Conservation (phyloP, 1,140 invertebrate genomes). For the Leptoteleia sp. region DNA sequence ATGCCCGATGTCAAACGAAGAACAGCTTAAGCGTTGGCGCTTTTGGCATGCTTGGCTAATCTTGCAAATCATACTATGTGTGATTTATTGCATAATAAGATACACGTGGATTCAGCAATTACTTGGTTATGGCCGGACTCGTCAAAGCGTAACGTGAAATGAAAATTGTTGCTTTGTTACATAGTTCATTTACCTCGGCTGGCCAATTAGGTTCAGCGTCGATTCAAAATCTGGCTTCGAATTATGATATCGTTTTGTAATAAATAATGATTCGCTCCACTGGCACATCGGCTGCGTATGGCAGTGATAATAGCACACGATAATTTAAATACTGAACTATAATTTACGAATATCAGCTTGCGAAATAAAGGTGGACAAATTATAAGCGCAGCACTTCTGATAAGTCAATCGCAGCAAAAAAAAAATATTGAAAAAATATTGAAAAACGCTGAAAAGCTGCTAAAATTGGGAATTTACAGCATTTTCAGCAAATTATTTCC, state of each 20-base stretch:
- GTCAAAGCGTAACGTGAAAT: constrained; percentile 60
- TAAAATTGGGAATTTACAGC: too few relatives aligned
- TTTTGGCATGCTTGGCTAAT: constrained; percentile 41
- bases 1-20: constrained; percentile 22
- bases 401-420: constrained; percentile 22
- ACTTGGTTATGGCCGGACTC: constrained; percentile 42
- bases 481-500: too few relatives aligned
- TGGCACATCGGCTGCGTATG: constrained; percentile 43
- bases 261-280: constrained; percentile 55
- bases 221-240: constrained; percentile 32
- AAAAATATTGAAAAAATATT: too few relatives aligned
- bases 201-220: constrained; percentile 37
- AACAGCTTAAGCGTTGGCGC: constrained; percentile 11
- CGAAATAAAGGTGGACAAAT: constrained; percentile 26
- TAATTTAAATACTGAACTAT: constrained; percentile 45
- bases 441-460: too few relatives aligned
- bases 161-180: constrained; percentile 61
- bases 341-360: constrained; percentile 41
- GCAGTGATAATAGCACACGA: constrained; percentile 15
- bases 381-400: constrained; percentile 5
- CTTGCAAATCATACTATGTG: constrained; percentile 41
- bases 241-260: constrained; percentile 58
- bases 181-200: constrained; percentile 58
- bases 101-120: constrained; percentile 41
- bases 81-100: constrained; percentile 49